Evolutionary conservation across 2,888 invertebrate genomes (phyloP).

Genomic region (Dynastes hyllus): DNA sequence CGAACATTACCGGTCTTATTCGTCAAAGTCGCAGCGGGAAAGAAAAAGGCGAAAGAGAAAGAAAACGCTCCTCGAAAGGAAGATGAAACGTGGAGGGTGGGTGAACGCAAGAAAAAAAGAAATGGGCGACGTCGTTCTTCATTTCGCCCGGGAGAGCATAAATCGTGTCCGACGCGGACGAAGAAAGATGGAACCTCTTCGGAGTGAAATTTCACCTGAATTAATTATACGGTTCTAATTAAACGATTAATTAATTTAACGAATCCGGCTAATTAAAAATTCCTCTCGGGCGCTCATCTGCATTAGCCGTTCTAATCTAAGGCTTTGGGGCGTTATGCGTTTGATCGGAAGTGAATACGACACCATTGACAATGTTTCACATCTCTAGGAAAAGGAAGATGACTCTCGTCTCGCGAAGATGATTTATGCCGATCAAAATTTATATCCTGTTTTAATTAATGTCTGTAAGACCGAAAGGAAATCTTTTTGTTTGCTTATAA

Average conservation of each 20-base stretch:
- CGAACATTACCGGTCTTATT: not conserved
- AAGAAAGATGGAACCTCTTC: conserved; percentile 8
- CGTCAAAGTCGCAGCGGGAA: conserved; percentile 1
- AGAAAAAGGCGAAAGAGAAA: conserved; percentile 1
- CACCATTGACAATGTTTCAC: not conserved
- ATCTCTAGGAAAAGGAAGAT: not conserved
- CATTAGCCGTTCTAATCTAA: not conserved
- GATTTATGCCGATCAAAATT: not conserved
- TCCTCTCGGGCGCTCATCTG: conserved; percentile 19
- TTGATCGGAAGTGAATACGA: conserved; percentile 1
- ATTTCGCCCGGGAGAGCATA: conserved; percentile 5
- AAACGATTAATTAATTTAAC: conserved; percentile 52
- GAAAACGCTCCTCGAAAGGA: not conserved
- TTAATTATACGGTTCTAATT: conserved; percentile 52
- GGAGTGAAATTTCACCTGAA: conserved; percentile 37
- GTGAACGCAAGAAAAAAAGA: not conserved
- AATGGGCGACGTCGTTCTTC: not conserved
- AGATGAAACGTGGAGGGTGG: not conserved
- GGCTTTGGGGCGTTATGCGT: not conserved
- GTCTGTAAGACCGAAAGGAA: too few species aligned
- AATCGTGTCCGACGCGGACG: not conserved
- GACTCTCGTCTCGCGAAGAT: not conserved
- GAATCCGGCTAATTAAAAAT: conserved; percentile 52
- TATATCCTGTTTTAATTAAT: too few species aligned
- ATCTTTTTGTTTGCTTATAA: too few species aligned